Evolutionary conservation across 2,888 invertebrate species (phyloP), one percentile per base, ranked within the genome.

Genomic region (Lasioglossum figueresi): DNA sequence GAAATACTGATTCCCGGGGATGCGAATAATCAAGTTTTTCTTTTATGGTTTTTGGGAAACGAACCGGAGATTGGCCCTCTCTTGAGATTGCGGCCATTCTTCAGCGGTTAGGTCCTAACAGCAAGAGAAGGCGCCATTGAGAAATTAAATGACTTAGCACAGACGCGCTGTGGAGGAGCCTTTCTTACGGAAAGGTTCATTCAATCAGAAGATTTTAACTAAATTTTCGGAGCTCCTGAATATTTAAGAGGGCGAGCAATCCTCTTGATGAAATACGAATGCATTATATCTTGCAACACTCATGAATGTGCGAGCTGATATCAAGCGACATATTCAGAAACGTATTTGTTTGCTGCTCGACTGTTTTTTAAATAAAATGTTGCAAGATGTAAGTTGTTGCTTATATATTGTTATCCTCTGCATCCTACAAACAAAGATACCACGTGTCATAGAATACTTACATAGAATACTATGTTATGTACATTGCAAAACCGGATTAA

Each of bases 21-120:
- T 68, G 19, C 48, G 72, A 79, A 82, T 79, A 80, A 82, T 82
- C 82, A 82, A 79, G 68, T 37, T 68, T 37, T 37, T 37, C 68
- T 40, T 40, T 63, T 34, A 59, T 72, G 19, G 27, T 73, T 48
- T 34, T 31, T 45, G 31, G 45, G 48, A 73, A 68, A 37, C 68
- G 37, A 68, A 37, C 37, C 68, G 68, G 68, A 37, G 34, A 68
- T 68, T 68, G 68, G 68, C 10, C 12, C 31, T 34, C 14, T 6
- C 8, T 66, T 12, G 37, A 37, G 68, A 68, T 68, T 37, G 37
- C 34, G 37, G 68, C 34, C 19, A 8, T 68, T 37, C 23, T 37
- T 68, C 34, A 37, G 23, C 19, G 66, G 37, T 68, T 68, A 68
- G 66, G 10, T 19, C 23, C 52, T 52, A 52, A 52, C 23, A 23